phyloP scores from a whole-genome alignment of 2,888 invertebrate genomes.

The Sycophila texana region DNA sequence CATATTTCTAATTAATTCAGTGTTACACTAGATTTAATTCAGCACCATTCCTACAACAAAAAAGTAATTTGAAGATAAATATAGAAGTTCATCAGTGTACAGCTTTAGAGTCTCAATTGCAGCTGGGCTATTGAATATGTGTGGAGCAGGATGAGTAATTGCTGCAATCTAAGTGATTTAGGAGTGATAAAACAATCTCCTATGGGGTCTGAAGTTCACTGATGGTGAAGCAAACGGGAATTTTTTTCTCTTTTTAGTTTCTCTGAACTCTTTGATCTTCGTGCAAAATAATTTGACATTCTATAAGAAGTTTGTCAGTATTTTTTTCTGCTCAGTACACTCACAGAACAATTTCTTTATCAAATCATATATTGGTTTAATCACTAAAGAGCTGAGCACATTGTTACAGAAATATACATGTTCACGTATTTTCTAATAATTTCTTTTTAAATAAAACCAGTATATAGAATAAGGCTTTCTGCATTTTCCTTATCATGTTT shows the following conservation, averaged over 20 bases:
- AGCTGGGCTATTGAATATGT: constrained; percentile 39
- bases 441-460: no score
- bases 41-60: constrained; percentile 44
- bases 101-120: constrained; percentile 35
- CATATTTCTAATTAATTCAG: constrained; percentile 38
- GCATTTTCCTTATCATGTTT: no score
- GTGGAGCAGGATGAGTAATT: constrained; percentile 39
- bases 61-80: constrained; percentile 27
- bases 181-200: constrained; percentile 44
- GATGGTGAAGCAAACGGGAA: constrained; percentile 33
- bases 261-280: neutral
- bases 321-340: constrained; percentile 13
- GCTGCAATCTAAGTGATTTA: constrained; percentile 52
- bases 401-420: no score
- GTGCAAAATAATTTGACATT: constrained; percentile 13
- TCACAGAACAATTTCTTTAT: constrained; percentile 28
- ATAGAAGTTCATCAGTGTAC: constrained; percentile 37
- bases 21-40: constrained; percentile 19
- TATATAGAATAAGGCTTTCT: no score
- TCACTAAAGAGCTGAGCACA: neutral
- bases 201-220: constrained; percentile 11
- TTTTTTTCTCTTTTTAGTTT: constrained; percentile 21
- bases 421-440: no score
- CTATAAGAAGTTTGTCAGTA: neutral
- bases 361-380: neutral